Conservation (phyloP, 2,113 vertebrate species). For the Corvus cornix region DNA sequence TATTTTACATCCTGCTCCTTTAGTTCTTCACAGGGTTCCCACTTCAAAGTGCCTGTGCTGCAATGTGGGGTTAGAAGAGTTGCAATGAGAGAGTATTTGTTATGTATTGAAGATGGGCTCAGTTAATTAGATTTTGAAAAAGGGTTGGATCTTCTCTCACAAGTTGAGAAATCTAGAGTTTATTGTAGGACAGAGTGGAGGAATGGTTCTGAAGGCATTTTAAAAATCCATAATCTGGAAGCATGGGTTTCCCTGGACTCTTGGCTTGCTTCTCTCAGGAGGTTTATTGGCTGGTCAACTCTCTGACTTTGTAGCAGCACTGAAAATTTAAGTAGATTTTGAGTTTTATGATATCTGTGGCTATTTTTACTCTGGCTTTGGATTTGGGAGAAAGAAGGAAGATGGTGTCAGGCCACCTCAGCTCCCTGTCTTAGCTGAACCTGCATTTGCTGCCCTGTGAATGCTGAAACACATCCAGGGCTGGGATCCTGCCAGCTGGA, state of each 20-base stretch:
- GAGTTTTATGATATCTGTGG: background rate
- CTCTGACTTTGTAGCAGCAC: background rate
- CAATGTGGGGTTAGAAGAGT: background rate
- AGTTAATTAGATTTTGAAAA: background rate
- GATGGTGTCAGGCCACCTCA: background rate
- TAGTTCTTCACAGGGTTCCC: background rate
- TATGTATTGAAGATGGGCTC: background rate
- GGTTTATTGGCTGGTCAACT: background rate
- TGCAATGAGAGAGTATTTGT: background rate
- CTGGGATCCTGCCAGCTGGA: background rate
- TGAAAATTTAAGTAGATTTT: background rate
- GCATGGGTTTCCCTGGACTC: background rate
- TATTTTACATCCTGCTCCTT: background rate
- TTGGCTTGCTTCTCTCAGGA: background rate
- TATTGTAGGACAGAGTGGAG: background rate
- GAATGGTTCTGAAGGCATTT: background rate
- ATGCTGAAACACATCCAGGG: background rate
- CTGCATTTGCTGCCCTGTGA: background rate
- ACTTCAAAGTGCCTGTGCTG: background rate
- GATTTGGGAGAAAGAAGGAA: background rate
- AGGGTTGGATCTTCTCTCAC: background rate
- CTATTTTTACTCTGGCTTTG: background rate
- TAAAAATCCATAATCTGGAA: background rate
- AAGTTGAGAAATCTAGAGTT: background rate
- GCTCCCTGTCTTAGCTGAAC: background rate